Evolutionary conservation across 2,888 invertebrate genomes (phyloP), one percentile per base, ranked within the genome.

Genomic region (Marasmarcha lunaedactyla): DNA sequence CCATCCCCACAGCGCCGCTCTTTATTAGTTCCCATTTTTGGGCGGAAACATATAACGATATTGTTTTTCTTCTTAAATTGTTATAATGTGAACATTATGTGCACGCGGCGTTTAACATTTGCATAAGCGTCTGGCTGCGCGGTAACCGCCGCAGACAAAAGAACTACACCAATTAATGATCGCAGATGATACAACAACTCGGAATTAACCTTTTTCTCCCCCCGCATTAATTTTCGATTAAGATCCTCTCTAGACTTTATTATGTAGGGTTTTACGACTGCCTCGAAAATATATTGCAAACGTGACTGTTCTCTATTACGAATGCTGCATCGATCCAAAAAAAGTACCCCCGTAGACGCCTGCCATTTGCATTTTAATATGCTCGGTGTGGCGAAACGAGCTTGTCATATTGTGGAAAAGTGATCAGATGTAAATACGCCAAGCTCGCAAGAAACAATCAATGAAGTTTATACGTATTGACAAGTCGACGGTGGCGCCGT

Each of bases 361-460:
- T 63, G 67, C 59, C 61, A 79, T 81, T 81, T 79, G 76, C 78
- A 81, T 81, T 77, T 83, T 79, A 81, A 83, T 78, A 77, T 71
- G 71, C 70, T 63, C 69, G 55, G 70, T 71, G 71, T 59, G 63
- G 62, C 59, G 53, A 56, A 62, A 61, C 56, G 64, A 57, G 57
- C 52, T 67, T 71, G 73, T 74, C 76, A 73, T 70, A 67, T 65
- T 69, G 66, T 68, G 55, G 48, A 51, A 42, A 45, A 46, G 53
- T 49, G 53, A 55, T 55, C 51, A 42, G 39, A 49, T 42, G 44
- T 43, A 42, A 40, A 20, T 20, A 20, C 20, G 20, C 3, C 7
- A 7, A 5, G 20, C 7, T 42, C 45, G 39, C 38, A 44, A 42
- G 41, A n/a, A 15, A 37, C 14, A 35, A 41, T 36, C 39, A 39